Conservation (phyloP, 2,113 vertebrate species). For the Bambusicola thoracicus region DNA sequence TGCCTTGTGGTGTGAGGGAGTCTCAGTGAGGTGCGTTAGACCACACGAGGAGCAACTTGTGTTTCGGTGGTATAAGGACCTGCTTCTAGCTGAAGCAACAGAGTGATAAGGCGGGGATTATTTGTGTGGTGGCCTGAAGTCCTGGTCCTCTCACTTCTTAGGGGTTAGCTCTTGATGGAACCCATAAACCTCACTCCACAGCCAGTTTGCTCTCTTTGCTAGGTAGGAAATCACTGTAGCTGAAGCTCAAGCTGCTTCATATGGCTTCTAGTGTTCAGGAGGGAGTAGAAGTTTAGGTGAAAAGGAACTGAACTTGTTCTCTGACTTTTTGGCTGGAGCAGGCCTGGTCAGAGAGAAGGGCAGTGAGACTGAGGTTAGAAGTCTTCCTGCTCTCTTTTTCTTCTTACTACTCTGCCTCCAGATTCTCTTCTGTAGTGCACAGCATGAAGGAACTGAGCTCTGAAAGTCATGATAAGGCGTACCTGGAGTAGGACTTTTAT, state of each 20-base stretch:
- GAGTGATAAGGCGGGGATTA: not conserved
- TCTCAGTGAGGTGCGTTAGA: no score
- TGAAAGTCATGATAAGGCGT: not conserved
- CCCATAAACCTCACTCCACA: not conserved
- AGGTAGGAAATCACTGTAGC: not conserved
- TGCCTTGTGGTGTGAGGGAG: rapidly evolving
- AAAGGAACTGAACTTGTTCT: not conserved
- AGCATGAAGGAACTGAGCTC: not conserved
- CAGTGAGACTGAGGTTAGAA: not conserved
- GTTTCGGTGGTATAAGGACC: not conserved
- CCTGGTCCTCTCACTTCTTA: not conserved
- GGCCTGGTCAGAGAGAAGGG: not conserved
- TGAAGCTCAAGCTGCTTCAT: not conserved
- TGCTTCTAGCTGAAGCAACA: not conserved
- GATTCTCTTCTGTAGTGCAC: not conserved
- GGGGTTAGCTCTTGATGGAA: not conserved
- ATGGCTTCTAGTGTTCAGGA: not conserved
- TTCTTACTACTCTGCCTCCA: not conserved
- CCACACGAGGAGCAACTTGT: rapidly evolving
- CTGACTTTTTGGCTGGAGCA: not conserved
- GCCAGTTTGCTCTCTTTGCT: not conserved
- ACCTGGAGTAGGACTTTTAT: not conserved
- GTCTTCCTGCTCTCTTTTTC: not conserved
- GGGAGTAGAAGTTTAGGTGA: not conserved
- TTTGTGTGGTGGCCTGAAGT: not conserved